phyloP scores from a whole-genome alignment of 2,113 vertebrate species.

The Tachysurus fulvidraco region DNA sequence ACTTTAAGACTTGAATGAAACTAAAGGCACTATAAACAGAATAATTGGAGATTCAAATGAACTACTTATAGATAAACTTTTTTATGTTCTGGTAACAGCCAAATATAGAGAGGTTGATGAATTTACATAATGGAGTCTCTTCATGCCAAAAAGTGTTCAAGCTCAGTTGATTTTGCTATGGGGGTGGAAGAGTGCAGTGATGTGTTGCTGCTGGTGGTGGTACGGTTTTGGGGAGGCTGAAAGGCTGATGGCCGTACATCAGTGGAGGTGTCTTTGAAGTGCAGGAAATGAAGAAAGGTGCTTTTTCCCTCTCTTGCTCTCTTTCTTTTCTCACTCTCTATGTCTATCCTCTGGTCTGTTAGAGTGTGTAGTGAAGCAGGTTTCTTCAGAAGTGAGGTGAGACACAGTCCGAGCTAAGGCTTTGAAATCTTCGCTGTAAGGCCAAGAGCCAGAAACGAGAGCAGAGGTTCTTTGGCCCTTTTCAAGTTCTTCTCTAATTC shows the following conservation, averaged over 20 bases:
- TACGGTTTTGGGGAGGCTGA: conserved; percentile 38
- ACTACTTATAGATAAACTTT: not conserved
- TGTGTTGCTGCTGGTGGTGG: conserved; percentile 39
- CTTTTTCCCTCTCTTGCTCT: conserved; percentile 52
- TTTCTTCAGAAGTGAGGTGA: conserved; percentile 71
- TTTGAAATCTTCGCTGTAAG: conserved; percentile 72
- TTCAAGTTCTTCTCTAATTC: conserved; percentile 58
- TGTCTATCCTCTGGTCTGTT: conserved; percentile 55
- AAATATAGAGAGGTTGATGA: not conserved
- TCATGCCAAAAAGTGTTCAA: not conserved
- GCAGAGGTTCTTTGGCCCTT: conserved; percentile 59
- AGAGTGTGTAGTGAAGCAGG: conserved; percentile 57
- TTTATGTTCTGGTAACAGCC: not conserved
- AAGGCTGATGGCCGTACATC: conserved; percentile 67
- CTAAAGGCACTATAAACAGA: not conserved
- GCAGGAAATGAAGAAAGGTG: conserved; percentile 69
- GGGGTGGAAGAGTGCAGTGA: conserved; percentile 47
- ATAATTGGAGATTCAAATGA: not conserved
- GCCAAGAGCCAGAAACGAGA: conserved; percentile 53
- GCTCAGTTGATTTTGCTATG: conserved; percentile 32
- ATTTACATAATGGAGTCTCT: conserved; percentile 29
- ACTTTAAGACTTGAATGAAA: no score
- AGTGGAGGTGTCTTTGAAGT: conserved; percentile 75
- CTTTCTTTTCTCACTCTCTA: conserved; percentile 40
- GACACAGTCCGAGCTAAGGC: conserved; percentile 62